Base-by-base conservation (phyloP, 2,888 invertebrate genomes). In the Melinopterus prodromus region DNA sequence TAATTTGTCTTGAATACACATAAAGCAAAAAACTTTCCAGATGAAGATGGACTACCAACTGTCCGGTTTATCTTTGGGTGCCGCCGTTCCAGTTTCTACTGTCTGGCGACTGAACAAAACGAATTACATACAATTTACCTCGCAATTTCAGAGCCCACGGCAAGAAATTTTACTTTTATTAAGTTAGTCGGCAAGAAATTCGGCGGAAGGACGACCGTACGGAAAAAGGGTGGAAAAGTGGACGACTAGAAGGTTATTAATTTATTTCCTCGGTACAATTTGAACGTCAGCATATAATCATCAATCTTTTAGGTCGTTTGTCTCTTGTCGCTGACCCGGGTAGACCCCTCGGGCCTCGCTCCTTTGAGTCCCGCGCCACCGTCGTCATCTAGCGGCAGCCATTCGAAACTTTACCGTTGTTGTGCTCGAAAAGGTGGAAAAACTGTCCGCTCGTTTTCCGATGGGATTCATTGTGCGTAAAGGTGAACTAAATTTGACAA, bases 281-380 rank as follows among this genome's bases (percentile, higher is more conserved):
- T 85, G 85, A 84, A 86, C 86, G 87, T 88, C 87, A 86, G 86
- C 86, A 85, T 85, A 86, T 86, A 85, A 87, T 86, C 87, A 88
- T 88, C 88, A 88, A 88, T 88, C 88, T 88, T 88, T 83, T 82
- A 84, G 85, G 85, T 88, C 88, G 87, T 88, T 88, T 88, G 87
- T 88, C 87, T 88, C 85, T 87, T 86, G 86, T 86, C 85, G 84
- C 80, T 86, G 86, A 85, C 85, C 83, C 80, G 78, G 80, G 77
- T 77, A 82, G 71, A 72, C 77, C 69, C 69, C 69, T 14, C 72
- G 77, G 74, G 36, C 36, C n/a, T 37, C 74, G 26, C 74, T 35
- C 35, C 74, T 71, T 74, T 35, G 74, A 35, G 74, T 9, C 74
- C 36, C 37, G 74, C 37, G 16, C 16, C 35, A 35, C 74, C 15